Conservation (phyloP, 2,113 vertebrate species). For the Scomber japonicus region DNA sequence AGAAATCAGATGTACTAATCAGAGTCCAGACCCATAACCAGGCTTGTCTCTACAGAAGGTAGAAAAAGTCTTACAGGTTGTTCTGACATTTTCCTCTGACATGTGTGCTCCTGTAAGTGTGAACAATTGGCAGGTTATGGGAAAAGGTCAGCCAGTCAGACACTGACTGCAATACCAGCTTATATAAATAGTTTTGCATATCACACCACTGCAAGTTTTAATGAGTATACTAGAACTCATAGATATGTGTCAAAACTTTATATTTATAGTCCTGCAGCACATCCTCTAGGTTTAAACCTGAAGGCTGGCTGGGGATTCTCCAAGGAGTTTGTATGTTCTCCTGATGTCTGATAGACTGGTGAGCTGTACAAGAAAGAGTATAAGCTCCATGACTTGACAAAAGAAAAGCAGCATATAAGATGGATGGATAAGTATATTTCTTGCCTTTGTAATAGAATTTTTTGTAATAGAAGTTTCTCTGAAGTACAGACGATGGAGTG, state of each 20-base stretch:
- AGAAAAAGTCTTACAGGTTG: not conserved
- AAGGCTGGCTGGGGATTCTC: not conserved
- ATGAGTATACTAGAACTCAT: not conserved
- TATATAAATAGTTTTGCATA: not conserved
- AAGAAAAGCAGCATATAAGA: not conserved
- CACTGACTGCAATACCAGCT: not conserved
- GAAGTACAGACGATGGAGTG: no score
- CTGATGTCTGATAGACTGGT: not conserved
- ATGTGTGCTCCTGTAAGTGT: not conserved
- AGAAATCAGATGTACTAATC: not conserved
- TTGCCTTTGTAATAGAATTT: not conserved
- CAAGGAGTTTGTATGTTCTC: not conserved
- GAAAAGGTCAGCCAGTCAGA: conserved; percentile 15
- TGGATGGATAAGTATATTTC: not conserved
- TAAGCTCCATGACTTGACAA: not conserved
- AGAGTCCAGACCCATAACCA: not conserved
- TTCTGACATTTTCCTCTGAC: not conserved
- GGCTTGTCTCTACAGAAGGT: not conserved
- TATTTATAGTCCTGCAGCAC: not conserved
- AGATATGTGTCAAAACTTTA: no score
- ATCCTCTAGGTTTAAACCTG: not conserved
- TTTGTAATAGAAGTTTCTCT: no score
- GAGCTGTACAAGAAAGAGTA: no score
- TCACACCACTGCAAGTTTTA: not conserved
- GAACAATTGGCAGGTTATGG: not conserved